phyloP scores from a whole-genome alignment of 92 coral and sea anemone species.

The Siderastrea radians region DNA sequence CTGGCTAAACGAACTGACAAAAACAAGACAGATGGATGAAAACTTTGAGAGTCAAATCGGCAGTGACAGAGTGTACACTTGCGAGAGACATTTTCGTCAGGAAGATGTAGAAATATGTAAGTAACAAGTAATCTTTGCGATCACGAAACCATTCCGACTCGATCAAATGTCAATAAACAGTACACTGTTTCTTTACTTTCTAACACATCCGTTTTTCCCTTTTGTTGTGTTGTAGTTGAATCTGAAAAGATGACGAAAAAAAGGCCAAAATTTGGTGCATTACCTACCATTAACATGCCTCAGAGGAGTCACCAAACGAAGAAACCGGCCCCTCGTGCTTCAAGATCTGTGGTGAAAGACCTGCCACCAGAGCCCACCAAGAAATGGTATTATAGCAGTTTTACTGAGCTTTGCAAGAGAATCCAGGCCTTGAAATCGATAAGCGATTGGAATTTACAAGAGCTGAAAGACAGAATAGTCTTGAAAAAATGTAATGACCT shows the following conservation, averaged over 20 bases:
- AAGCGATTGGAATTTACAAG: constrained; percentile 42
- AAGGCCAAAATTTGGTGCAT: constrained; percentile 56
- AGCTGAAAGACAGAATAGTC: constrained; percentile 54
- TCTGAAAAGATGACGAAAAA: constrained; percentile 61
- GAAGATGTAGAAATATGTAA: constrained; percentile 52
- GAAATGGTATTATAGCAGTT: background rate
- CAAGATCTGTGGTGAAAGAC: constrained; percentile 15
- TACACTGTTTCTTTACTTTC: background rate
- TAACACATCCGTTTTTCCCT: background rate
- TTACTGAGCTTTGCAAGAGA: background rate
- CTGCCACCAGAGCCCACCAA: background rate
- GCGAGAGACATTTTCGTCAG: constrained; percentile 55
- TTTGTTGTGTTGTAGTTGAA: constrained; percentile 25
- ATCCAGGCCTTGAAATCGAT: constrained; percentile 3
- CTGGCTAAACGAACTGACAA: constrained; percentile 49
- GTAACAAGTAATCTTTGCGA: constrained; percentile 12
- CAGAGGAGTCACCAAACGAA: constrained; percentile 33
- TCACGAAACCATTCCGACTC: background rate
- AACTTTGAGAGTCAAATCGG: constrained; percentile 51
- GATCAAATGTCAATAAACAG: background rate
- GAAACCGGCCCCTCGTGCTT: constrained; percentile 3
- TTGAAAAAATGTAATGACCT: constrained; percentile 13
- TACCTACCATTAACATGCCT: constrained; percentile 49
- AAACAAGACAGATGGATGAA: constrained; percentile 36
- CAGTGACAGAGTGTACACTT: constrained; percentile 30